Conservation (phyloP, 2,888 invertebrate species). For the Plutella xylostella region DNA sequence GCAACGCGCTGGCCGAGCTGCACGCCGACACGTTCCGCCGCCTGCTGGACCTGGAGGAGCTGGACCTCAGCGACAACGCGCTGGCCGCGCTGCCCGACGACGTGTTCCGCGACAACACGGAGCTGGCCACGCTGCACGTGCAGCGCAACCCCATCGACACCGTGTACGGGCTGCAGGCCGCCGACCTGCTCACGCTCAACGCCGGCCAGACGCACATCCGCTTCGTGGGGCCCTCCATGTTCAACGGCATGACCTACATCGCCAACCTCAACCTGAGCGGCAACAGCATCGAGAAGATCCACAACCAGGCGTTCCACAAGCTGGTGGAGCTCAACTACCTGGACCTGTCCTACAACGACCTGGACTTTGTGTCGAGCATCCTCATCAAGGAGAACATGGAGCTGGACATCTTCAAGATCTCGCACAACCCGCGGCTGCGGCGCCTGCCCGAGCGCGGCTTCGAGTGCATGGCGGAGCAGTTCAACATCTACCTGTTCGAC, state of each 20-base stretch:
- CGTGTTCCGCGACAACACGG: slow-evolving; percentile 74
- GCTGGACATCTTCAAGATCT: slow-evolving; percentile 77
- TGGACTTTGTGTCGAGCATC: slow-evolving; percentile 75
- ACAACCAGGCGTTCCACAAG: slow-evolving; percentile 75
- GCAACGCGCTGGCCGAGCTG: slow-evolving; percentile 74
- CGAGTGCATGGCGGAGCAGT: slow-evolving; percentile 68
- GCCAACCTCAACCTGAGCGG: slow-evolving; percentile 76
- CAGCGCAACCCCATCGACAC: slow-evolving; percentile 76
- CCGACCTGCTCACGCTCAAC: slow-evolving; percentile 75
- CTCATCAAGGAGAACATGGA: slow-evolving; percentile 77
- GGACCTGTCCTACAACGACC: slow-evolving; percentile 79
- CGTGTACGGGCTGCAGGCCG: slow-evolving; percentile 71
- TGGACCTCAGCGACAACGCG: slow-evolving; percentile 79
- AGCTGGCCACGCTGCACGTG: slow-evolving; percentile 75
- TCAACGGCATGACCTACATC: slow-evolving; percentile 72
- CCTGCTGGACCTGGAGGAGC: slow-evolving; percentile 74
- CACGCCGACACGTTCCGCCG: slow-evolving; percentile 72
- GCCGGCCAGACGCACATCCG: slow-evolving; percentile 76
- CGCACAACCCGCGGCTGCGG: slow-evolving; percentile 76
- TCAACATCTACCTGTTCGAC: slow-evolving; percentile 77
- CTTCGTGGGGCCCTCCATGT: slow-evolving; percentile 74
- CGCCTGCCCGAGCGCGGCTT: slow-evolving; percentile 77
- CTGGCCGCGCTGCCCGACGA: slow-evolving; percentile 72
- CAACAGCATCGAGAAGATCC: slow-evolving; percentile 76
- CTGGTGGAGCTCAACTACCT: slow-evolving; percentile 76